These are phyloP conservation scores for Vesta saturnalis DNA, from an alignment of 2,888 invertebrate genomes.

Conservation along the genomic window DNA sequence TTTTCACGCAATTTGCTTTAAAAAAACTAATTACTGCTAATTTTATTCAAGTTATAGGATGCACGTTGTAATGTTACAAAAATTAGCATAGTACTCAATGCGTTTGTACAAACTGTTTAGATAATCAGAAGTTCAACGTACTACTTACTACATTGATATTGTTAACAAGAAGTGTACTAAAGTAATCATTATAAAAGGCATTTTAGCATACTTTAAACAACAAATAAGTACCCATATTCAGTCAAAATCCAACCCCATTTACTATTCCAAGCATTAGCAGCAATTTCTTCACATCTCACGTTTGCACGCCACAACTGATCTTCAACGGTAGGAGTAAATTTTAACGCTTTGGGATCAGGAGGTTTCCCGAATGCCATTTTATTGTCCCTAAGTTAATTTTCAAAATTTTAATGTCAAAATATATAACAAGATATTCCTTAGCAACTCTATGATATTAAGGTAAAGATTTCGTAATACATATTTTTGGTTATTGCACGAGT, in stretches of 20 bases:
- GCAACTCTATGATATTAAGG: no score
- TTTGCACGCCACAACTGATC: slow-evolving; percentile 32
- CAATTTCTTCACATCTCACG: slow-evolving; percentile 27
- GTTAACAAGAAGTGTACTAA: no score
- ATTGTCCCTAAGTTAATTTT: no score
- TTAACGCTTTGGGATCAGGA: slow-evolving; percentile 18
- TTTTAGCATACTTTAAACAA: no score
- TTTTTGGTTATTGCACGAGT: no score
- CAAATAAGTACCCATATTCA: slow-evolving; percentile 39
- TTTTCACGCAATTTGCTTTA: slow-evolving; percentile 38
- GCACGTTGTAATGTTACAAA: neutral
- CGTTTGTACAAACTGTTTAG: no score
- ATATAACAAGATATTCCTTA: neutral
- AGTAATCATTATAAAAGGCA: no score
- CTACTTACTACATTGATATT: no score
- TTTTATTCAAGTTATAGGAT: neutral
- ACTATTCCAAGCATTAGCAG: slow-evolving; percentile 28
- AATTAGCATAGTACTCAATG: no score
- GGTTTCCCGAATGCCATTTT: slow-evolving; percentile 39
- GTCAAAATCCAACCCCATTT: slow-evolving; percentile 43
- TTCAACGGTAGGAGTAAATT: slow-evolving; percentile 28
- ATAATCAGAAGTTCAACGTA: no score
- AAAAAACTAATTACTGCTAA: slow-evolving; percentile 12
- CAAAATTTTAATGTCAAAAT: neutral
- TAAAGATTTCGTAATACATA: no score